phyloP scores from a whole-genome alignment of 2,888 invertebrate species.

The Hedychridium roseum region DNA sequence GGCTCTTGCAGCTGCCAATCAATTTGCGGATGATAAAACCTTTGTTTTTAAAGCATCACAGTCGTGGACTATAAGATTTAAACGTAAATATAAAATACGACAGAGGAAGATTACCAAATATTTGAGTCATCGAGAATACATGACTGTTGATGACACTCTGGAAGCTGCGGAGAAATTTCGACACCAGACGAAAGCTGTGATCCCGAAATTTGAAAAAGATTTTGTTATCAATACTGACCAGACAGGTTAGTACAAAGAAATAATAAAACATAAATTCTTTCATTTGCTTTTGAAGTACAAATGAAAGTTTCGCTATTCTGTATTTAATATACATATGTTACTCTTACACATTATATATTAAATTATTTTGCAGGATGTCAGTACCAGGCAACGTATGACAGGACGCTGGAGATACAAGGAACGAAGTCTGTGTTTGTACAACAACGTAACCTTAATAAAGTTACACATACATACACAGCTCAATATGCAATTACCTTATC shows the following conservation, averaged over 20 bases:
- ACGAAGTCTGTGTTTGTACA: conserved; percentile 1
- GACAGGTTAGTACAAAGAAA: no score
- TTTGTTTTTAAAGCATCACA: conserved; percentile 6
- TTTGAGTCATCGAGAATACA: not conserved
- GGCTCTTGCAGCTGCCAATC: conserved; percentile 15
- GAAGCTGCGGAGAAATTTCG: conserved; percentile 1
- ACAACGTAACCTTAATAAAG: not conserved
- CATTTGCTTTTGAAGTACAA: no score
- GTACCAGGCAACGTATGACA: conserved; percentile 13
- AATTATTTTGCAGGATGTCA: no score
- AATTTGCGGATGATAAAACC: conserved; percentile 7
- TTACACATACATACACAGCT: conserved; percentile 21
- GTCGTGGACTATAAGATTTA: conserved; percentile 14
- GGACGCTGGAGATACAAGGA: conserved; percentile 10
- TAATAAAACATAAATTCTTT: no score
- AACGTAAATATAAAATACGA: conserved; percentile 13
- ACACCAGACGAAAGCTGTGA: conserved; percentile 1
- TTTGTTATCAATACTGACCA: conserved; percentile 7
- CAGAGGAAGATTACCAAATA: conserved; percentile 5
- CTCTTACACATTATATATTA: no score
- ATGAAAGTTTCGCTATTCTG: no score
- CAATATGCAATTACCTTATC: conserved; percentile 19
- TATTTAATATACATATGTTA: no score
- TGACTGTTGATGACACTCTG: conserved; percentile 1
- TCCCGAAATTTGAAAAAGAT: not conserved